Evolutionary conservation across 2,888 invertebrate species (phyloP), one percentile per base, ranked within the genome.

Genomic region (Nysson spinosus): DNA sequence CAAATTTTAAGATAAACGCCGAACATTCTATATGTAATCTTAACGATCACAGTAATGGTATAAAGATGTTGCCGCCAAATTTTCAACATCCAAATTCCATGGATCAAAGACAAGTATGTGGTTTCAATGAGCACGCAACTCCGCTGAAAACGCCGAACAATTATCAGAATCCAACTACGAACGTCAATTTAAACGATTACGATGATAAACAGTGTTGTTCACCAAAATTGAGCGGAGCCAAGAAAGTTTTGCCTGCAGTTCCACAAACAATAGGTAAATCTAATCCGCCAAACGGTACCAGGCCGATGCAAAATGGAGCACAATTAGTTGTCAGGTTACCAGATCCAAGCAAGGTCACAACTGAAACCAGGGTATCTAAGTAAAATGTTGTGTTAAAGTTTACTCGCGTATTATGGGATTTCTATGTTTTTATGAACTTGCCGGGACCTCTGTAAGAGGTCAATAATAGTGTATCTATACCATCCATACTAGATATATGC

Each of bases 321-420:
- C 87, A 87, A 56, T 76, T 87, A 47, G 85, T 87, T 11, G 87
- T 87, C 6, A 84, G 86, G 77, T 77, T 87, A 71, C 86, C 87
- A 17, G 85, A 85, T 54, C 85, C 85, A 5, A 85, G 83, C 47
- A 85, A 85, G 74, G 82, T 85, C 12, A 77, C 72, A 2, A 85
- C 80, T 22, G 85, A 85, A 50, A 85, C 85, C 22, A 84, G 83
- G 68, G 75, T 85, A 50, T 84, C 85, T 3, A 85, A 85, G 67
- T 82, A 82, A 37, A 49, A 30, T n/a, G 34, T 32, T 16, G 16
- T n/a, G 56, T 22, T n/a, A 4, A 22, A 19, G 2, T 26, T 35
- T n/a, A 30, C 22, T 51, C n/a, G 11, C 20, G 7, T 60, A 62
- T 30, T 56, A 32, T 60, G 17, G 12, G 54, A 58, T 60, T 52